Base-by-base conservation (phyloP, 1,140 invertebrate species). In the Ips typographus region DNA sequence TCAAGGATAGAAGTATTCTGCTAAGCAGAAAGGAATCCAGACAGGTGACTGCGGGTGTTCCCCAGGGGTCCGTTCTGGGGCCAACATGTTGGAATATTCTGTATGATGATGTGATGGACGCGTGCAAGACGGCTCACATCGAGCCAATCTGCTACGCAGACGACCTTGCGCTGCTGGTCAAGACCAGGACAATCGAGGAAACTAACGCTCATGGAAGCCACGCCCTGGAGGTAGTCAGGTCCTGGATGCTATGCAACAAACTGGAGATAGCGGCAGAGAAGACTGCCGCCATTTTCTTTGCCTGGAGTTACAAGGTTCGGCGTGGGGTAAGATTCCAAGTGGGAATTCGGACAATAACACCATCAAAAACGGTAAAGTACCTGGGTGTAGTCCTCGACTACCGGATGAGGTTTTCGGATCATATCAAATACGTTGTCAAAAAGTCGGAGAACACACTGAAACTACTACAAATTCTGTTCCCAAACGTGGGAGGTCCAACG, bases 191-290 rank as follows among this genome's bases (percentile, higher is more conserved):
- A 55, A 8, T 5, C 7, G 7, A 4, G 36, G 36, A 36, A 55
- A 4, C 52, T 55, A 55, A 55, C 4, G 36, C 6, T 4, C 5
- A 37, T 4, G 37, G 52, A 4, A 55, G 37, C 4, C 5, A 55
- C 36, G 4, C 5, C 4, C 36, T 55, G 5, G 52, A 5, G 37
- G 7, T 36, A 36, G 52, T 7, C 4, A 37, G 6, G 5, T 8
- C 7, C 52, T 55, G 52, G 52, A 55, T 55, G 52, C 6, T 8
- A 4, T 4, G 36, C 4, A 5, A 55, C 36, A 55, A 55, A 36
- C 52, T 55, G 52, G 52, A 5, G 52, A 37, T 55, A 7, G 52
- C 52, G 6, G 4, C 52, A 5, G 52, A 55, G 37, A 55, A 55
- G 7, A 55, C 52, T n/a, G 52, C 5, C 5, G 52, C 52, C 5